These are phyloP conservation scores for Cynocephalus volans DNA, from an alignment of 2,113 vertebrate genomes.

Conservation along the genomic window DNA sequence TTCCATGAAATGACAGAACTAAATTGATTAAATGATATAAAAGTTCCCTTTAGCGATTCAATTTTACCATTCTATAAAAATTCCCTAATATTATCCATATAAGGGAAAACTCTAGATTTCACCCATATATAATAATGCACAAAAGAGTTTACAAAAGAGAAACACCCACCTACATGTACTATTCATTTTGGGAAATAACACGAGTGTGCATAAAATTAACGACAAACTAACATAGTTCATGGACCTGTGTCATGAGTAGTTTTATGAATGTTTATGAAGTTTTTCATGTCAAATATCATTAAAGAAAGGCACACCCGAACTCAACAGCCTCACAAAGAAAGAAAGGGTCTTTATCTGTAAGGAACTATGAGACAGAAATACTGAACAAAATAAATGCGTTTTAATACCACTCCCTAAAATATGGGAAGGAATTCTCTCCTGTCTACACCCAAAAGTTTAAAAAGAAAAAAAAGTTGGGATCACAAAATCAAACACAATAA, in stretches of 20 bases:
- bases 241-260: neutral
- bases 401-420: constrained; percentile 63
- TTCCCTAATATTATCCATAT: neutral
- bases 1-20: neutral
- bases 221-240: neutral
- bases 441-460: constrained; percentile 57
- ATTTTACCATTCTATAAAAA: neutral
- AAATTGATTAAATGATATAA: neutral
- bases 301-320: constrained; percentile 36
- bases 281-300: constrained; percentile 18
- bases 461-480: constrained; percentile 1
- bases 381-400: constrained; percentile 40
- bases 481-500: constrained; percentile 79
- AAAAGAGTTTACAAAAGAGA: constrained; percentile 7
- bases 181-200: neutral
- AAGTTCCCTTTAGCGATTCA: neutral
- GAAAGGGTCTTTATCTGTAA: constrained; percentile 66
- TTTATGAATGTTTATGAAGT: neutral
- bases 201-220: neutral
- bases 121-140: neutral
- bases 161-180: neutral
- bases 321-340: neutral
- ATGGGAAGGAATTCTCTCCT: constrained; percentile 62
- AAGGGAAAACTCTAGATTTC: neutral
- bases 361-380: constrained; percentile 35